Percentiles rank a stretch among this genome's conserved stretches.
phyloP scores from a whole-genome alignment of 2,113 vertebrate species.

The Halcyon malimbica region DNA sequence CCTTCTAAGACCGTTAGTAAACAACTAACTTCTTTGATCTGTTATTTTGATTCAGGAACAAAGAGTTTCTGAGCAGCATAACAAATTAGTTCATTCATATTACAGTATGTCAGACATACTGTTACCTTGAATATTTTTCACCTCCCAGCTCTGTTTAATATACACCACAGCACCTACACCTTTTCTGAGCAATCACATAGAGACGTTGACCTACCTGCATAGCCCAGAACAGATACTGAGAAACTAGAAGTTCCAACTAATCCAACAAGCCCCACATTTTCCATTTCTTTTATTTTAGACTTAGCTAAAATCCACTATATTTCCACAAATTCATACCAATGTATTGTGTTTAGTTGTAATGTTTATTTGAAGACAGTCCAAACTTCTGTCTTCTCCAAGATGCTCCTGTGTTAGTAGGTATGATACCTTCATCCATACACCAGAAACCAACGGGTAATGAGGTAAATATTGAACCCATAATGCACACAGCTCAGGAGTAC shows the following conservation, averaged over 20 bases:
- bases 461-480: neutral
- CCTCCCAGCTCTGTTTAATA: neutral
- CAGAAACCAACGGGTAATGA: neutral
- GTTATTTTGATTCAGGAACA: constrained; percentile 46
- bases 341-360: neutral
- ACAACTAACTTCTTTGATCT: constrained; percentile 40
- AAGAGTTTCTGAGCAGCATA: constrained; percentile 29
- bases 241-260: neutral
- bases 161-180: neutral
- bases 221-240: neutral
- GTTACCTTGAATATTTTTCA: neutral
- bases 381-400: neutral
- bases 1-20: neutral
- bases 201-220: neutral
- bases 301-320: neutral
- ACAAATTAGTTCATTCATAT: neutral
- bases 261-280: neutral
- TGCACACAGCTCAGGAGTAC: neutral
- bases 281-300: neutral
- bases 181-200: neutral
- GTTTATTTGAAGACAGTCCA: neutral
- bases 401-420: neutral
- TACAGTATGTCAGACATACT: neutral
- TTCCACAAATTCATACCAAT: neutral
- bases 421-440: neutral